phyloP scores from a whole-genome alignment of 2,888 invertebrate genomes.

The Arge pagana region DNA sequence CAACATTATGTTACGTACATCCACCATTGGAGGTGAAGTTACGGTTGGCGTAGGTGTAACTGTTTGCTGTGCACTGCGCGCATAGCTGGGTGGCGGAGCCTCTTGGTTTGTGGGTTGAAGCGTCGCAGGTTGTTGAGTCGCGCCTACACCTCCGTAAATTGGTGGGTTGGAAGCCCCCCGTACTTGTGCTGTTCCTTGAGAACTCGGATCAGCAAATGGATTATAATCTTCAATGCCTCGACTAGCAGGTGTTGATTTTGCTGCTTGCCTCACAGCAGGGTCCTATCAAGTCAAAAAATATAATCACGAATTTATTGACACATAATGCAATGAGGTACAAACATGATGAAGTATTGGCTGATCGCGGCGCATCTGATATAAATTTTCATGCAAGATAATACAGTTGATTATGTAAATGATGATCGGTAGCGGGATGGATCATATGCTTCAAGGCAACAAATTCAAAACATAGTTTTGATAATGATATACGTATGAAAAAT shows the following conservation, averaged over 20 bases:
- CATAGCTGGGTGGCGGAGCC: slow-evolving; percentile 65
- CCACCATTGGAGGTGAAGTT: slow-evolving; percentile 43
- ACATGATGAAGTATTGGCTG: too few species aligned
- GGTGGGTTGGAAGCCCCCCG: slow-evolving; percentile 63
- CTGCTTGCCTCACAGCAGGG: slow-evolving; percentile 91
- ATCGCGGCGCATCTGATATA: too few species aligned
- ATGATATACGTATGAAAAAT: too few species aligned
- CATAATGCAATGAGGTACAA: too few species aligned
- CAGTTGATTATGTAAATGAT: too few species aligned
- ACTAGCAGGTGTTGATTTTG: slow-evolving; percentile 73
- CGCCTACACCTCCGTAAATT: slow-evolving; percentile 47
- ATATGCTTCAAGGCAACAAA: too few species aligned
- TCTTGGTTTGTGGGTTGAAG: slow-evolving; percentile 76
- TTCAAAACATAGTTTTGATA: too few species aligned
- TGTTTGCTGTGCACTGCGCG: slow-evolving; percentile 66
- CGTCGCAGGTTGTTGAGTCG: slow-evolving; percentile 71
- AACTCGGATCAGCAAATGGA: slow-evolving; percentile 82
- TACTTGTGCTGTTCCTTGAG: slow-evolving; percentile 61
- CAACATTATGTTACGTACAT: slow-evolving; percentile 36
- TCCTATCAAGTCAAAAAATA: too few species aligned
- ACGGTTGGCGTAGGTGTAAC: slow-evolving; percentile 43
- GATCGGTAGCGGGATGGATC: too few species aligned
- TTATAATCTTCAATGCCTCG: slow-evolving; percentile 91
- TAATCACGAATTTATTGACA: slow-evolving; percentile 16
- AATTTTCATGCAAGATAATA: too few species aligned